Evolutionary conservation across 37 sponge, comb jelly and placozoan species (phyloP).

Genomic region (Chondrosia reniformis): DNA sequence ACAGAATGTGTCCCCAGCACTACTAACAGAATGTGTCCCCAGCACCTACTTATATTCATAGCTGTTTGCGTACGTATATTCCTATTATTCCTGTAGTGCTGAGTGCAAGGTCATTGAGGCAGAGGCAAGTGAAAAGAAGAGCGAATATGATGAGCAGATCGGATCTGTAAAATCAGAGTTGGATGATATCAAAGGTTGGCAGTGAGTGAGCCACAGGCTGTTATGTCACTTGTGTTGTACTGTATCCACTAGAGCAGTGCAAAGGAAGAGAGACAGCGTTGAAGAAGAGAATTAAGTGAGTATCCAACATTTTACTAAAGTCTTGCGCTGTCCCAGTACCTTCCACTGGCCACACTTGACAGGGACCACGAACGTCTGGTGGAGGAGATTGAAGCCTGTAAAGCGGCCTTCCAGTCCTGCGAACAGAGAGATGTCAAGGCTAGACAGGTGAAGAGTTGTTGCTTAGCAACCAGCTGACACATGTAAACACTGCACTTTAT

Average conservation of each 20-base stretch:
- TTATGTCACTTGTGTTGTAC: background rate
- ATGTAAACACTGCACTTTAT: background rate
- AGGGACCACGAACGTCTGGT: conserved; percentile 42
- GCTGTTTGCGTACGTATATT: background rate
- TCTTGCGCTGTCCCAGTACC: background rate
- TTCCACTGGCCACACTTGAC: background rate
- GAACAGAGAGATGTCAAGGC: conserved; percentile 71
- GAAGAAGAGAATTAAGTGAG: conserved; percentile 48
- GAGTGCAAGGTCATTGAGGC: background rate
- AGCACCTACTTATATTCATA: background rate
- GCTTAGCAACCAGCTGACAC: background rate
- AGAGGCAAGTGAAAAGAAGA: background rate
- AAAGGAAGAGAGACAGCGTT: conserved; percentile 37
- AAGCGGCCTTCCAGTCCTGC: conserved; percentile 47
- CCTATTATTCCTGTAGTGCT: background rate
- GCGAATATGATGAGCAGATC: background rate
- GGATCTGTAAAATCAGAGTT: background rate
- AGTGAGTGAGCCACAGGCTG: background rate
- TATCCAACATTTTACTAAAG: background rate
- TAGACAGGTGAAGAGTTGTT: conserved; percentile 47
- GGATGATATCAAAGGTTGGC: background rate
- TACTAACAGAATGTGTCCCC: background rate
- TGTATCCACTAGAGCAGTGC: conserved; percentile 24
- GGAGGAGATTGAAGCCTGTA: conserved; percentile 47
- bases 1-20: background rate